These are phyloP conservation scores for Dicaeum eximium DNA, from an alignment of 2,113 vertebrate genomes.

Conservation along the genomic window DNA sequence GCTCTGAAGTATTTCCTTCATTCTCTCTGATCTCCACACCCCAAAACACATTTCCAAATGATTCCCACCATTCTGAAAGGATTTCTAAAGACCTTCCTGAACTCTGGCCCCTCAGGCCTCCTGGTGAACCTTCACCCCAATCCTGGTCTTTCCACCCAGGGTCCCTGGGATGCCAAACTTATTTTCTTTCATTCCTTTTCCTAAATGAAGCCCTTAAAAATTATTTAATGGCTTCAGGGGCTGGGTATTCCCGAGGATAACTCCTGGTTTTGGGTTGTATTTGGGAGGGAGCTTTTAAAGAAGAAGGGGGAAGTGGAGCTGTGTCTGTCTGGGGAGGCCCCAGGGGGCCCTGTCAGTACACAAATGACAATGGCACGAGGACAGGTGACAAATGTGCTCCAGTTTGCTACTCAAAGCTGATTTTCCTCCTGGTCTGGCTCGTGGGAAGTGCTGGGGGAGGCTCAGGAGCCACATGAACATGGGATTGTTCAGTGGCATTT, in stretches of 20 bases:
- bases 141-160: accelerated
- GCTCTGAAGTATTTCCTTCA: not conserved
- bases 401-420: not conserved
- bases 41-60: accelerated
- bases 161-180: not conserved
- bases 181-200: not conserved
- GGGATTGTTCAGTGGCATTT: accelerated
- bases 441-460: accelerated
- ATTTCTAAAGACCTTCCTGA: not conserved
- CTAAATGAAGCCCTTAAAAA: not conserved
- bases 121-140: not conserved
- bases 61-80: accelerated
- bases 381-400: not conserved
- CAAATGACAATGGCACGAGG: not conserved
- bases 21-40: not conserved
- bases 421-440: not conserved
- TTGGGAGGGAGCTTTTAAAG: not conserved
- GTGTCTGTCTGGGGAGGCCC: not conserved
- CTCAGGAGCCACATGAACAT: accelerated
- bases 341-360: not conserved
- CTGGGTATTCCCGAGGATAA: not conserved
- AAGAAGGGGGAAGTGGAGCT: not conserved
- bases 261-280: not conserved
- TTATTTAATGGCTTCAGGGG: accelerated
- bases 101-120: not conserved